Evolutionary conservation across 2,888 invertebrate species (phyloP), one percentile per base, ranked within the genome.

Genomic region (Deroplatys truncata): DNA sequence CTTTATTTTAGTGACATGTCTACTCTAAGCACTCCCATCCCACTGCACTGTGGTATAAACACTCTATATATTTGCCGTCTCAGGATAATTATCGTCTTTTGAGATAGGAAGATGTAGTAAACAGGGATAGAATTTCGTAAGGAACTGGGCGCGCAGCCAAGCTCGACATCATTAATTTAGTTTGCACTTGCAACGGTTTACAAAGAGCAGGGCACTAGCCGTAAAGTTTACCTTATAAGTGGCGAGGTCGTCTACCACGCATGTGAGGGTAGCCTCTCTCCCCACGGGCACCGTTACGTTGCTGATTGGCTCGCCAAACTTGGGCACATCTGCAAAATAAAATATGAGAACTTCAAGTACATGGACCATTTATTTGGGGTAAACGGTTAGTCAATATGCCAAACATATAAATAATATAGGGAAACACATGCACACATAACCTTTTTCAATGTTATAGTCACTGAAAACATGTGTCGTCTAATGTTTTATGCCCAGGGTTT

Each of bases 251-350:
- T 98, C 96, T 16, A 98, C 98, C 88, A 96, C 94, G 93, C 98
- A 98, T 86, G 96, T 96, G 88, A 98, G 95, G 88, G 96, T 95
- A 9, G 97, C 98, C 93, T 98, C 98, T 90, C 98, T 95, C 86
- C 98, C 97, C 89, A 98, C 96, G 25, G 98, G 96, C 16, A 96
- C 96, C 10, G 98, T 98, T 92, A 97, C 96, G 94, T 98, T 98
- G 91, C 95, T 94, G 92, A 98, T 97, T 88, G 97, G 97, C 90
- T 96, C 96, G 92, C 96, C 96, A 94, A 98, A 98, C 92, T 96
- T 96, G 15, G 97, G 97, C 94, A 96, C 96, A 94, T 96, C 96
- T 97, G 95, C 90, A 95, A 95, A 92, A 92, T 92, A 91, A 35
- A 89, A 28, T 16, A 84, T 84, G 15, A 56, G 16, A 56, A 2